phyloP scores from a whole-genome alignment of 2,113 vertebrate genomes.

The Brevimyrus niger region DNA sequence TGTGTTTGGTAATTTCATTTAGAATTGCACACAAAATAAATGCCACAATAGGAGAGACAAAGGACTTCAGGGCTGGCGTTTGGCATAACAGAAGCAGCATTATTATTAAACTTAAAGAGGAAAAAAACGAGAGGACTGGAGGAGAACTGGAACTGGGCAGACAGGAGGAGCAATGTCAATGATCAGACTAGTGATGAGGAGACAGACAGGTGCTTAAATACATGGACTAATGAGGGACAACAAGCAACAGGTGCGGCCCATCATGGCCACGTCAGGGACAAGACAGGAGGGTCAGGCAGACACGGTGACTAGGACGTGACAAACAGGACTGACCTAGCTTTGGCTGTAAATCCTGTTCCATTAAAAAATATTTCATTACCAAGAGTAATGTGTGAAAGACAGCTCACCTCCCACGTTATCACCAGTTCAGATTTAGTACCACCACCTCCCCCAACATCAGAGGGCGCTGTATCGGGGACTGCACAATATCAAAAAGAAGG shows the following conservation, averaged over 20 bases:
- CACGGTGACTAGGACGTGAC: neutral
- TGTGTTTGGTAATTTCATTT: neutral
- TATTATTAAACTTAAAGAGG: neutral
- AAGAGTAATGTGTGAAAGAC: constrained; percentile 57
- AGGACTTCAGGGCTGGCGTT: neutral
- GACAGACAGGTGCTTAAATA: neutral
- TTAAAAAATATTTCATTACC: constrained; percentile 60
- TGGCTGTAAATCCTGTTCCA: constrained; percentile 62
- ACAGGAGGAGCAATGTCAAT: neutral
- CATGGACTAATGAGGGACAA: neutral
- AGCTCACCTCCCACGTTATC: constrained; percentile 98
- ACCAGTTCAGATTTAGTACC: constrained; percentile 94
- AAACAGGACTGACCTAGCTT: constrained; percentile 22
- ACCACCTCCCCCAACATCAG: constrained; percentile 88
- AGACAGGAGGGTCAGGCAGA: neutral
- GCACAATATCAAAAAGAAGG: constrained; percentile 48
- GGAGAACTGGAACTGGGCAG: neutral
- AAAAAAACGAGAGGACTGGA: neutral
- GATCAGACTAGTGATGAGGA: neutral
- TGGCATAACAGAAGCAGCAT: neutral
- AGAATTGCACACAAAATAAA: neutral
- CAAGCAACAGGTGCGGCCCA: neutral
- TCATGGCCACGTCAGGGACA: neutral
- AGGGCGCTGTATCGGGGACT: constrained; percentile 86
- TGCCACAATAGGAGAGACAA: neutral